phyloP scores from a whole-genome alignment of 2,113 vertebrate species.

The Perognathus longimembris region DNA sequence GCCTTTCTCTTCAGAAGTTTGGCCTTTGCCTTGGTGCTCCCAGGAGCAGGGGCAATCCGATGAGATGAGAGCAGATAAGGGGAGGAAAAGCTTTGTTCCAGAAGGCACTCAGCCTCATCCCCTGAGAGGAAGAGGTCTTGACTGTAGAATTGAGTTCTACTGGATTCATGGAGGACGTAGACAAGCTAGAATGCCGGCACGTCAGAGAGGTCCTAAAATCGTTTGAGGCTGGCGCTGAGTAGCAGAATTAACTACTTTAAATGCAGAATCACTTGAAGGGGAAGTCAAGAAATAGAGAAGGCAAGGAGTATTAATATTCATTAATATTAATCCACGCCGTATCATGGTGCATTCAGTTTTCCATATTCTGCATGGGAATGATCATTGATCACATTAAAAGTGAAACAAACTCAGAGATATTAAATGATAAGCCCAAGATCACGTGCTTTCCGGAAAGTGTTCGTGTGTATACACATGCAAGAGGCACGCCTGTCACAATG shows the following conservation, averaged over 20 bases:
- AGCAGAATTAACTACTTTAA: background rate
- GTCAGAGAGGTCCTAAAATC: background rate
- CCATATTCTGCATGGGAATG: background rate
- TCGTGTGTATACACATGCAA: background rate
- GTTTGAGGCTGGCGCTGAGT: background rate
- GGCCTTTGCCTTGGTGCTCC: background rate
- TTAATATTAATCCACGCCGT: background rate
- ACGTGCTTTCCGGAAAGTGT: background rate
- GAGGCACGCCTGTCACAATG: background rate
- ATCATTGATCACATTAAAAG: background rate
- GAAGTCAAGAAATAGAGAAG: background rate
- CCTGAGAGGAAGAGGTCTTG: background rate
- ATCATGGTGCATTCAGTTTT: background rate
- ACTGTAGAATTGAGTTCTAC: background rate
- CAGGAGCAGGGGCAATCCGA: too few relatives aligned
- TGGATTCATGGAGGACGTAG: background rate
- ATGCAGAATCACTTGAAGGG: background rate
- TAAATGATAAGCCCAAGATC: background rate
- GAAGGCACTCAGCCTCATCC: background rate
- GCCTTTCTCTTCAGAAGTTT: background rate
- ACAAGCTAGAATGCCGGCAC: rapidly evolving
- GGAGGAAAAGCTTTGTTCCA: background rate
- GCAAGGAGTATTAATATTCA: background rate
- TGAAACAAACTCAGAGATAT: background rate
- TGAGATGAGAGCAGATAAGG: background rate